phyloP scores from a whole-genome alignment of 2,797 vertebrate species.

The Liasis olivaceus region DNA sequence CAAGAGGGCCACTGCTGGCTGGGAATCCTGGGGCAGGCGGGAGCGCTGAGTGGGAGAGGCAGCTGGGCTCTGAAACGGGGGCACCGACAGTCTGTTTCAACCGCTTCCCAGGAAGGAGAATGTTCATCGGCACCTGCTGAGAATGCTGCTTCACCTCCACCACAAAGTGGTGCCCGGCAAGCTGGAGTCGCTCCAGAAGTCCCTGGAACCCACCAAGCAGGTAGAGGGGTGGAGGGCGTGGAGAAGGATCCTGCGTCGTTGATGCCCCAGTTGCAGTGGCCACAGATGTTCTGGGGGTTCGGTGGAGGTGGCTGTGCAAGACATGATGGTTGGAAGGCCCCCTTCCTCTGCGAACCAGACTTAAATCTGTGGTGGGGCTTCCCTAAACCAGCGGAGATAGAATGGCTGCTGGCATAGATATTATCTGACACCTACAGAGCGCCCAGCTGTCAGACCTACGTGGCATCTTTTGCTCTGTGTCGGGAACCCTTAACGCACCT shows the following conservation, averaged over 20 bases:
- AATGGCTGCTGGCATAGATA: too few relatives aligned
- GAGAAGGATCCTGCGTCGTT: too few relatives aligned
- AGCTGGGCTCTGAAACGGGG: background rate
- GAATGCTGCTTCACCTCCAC: conserved; percentile 92
- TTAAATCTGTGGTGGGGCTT: background rate
- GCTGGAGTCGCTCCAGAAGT: conserved; percentile 87
- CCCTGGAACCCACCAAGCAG: conserved; percentile 93
- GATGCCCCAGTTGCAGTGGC: too few relatives aligned
- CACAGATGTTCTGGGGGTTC: background rate
- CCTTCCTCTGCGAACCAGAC: background rate
- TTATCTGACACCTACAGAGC: background rate
- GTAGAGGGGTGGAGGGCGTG: conserved; percentile 64
- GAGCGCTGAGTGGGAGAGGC: background rate
- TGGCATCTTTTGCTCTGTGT: background rate
- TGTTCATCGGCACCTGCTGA: conserved; percentile 90
- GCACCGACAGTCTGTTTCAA: background rate
- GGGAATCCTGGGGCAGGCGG: background rate
- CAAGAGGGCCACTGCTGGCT: too few relatives aligned
- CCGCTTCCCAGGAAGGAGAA: conserved; percentile 90
- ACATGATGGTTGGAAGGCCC: rapidly evolving
- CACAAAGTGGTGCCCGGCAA: conserved; percentile 86
- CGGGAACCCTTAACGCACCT: too few relatives aligned
- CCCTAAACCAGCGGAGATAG: background rate
- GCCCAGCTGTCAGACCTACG: background rate
- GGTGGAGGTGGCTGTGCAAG: rapidly evolving